Evolutionary conservation across 2,888 invertebrate species (phyloP).

Genomic region (Dorcus parallelipipedus): DNA sequence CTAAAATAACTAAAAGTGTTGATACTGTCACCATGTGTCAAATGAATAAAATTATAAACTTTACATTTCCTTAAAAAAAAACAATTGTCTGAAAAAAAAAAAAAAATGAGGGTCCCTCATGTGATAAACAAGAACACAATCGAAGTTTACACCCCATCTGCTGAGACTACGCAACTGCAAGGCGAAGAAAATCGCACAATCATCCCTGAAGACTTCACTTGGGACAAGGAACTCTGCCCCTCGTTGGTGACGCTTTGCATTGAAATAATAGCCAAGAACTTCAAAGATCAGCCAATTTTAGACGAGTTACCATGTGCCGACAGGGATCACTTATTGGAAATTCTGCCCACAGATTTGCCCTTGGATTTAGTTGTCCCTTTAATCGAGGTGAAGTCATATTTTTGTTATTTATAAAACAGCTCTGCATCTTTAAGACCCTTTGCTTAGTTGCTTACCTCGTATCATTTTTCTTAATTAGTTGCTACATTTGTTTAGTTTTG

Average conservation of each 20-base stretch:
- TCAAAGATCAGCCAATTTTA: constrained; percentile 54
- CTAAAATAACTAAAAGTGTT: too few relatives aligned
- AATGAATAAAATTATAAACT: too few relatives aligned
- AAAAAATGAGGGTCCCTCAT: constrained; percentile 39
- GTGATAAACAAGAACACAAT: constrained; percentile 49
- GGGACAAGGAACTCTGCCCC: constrained; percentile 53
- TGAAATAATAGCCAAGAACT: constrained; percentile 51
- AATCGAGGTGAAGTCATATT: constrained; percentile 47
- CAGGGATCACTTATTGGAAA: constrained; percentile 58
- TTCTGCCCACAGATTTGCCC: constrained; percentile 58
- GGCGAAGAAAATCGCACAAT: constrained; percentile 49
- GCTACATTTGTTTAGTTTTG: too few relatives aligned
- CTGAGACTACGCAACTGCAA: constrained; percentile 35
- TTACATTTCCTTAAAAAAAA: too few relatives aligned
- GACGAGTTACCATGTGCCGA: constrained; percentile 57
- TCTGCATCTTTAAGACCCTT: too few relatives aligned
- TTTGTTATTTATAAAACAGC: too few relatives aligned
- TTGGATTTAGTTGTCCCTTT: constrained; percentile 55
- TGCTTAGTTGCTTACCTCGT: too few relatives aligned
- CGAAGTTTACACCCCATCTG: constrained; percentile 48
- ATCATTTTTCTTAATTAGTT: too few relatives aligned
- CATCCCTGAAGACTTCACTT: constrained; percentile 54
- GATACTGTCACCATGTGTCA: too few relatives aligned
- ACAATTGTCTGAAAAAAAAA: background rate
- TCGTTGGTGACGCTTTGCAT: constrained; percentile 52